phyloP scores from a whole-genome alignment of 2,113 vertebrate genomes.

The Heterotilapia buettikoferi region DNA sequence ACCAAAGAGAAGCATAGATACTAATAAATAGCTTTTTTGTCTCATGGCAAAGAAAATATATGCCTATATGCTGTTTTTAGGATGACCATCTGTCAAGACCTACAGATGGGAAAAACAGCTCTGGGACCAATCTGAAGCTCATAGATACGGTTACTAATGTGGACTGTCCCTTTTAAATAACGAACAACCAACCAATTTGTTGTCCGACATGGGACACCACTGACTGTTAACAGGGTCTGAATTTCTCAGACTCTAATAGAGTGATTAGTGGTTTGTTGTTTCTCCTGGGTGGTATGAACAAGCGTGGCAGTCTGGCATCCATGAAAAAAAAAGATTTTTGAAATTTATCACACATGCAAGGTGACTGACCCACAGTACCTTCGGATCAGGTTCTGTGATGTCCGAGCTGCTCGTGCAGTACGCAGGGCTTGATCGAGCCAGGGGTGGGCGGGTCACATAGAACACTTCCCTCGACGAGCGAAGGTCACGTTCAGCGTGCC shows the following conservation, averaged over 20 bases:
- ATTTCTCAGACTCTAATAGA: neutral
- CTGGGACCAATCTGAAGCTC: neutral
- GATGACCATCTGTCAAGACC: neutral
- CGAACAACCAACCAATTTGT: neutral
- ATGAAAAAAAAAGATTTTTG: neutral
- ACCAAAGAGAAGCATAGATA: neutral
- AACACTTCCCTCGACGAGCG: constrained; percentile 83
- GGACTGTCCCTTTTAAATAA: neutral
- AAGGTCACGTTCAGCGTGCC: constrained; percentile 70
- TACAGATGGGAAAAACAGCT: neutral
- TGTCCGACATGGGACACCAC: neutral
- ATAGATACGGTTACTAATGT: neutral
- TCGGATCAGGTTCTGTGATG: constrained; percentile 91
- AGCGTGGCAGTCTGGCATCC: neutral
- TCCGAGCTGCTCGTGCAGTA: constrained; percentile 97
- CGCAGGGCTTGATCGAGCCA: constrained; percentile 88
- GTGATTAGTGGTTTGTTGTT: neutral
- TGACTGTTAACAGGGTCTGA: neutral
- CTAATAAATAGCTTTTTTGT: neutral
- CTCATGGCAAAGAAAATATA: neutral
- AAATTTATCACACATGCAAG: neutral
- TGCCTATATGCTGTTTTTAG: neutral
- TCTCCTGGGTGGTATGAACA: neutral
- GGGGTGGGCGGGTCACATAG: constrained; percentile 86
- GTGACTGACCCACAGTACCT: constrained; percentile 55